Conservation (phyloP, 1,140 invertebrate species). For the Drosophila sp. region DNA sequence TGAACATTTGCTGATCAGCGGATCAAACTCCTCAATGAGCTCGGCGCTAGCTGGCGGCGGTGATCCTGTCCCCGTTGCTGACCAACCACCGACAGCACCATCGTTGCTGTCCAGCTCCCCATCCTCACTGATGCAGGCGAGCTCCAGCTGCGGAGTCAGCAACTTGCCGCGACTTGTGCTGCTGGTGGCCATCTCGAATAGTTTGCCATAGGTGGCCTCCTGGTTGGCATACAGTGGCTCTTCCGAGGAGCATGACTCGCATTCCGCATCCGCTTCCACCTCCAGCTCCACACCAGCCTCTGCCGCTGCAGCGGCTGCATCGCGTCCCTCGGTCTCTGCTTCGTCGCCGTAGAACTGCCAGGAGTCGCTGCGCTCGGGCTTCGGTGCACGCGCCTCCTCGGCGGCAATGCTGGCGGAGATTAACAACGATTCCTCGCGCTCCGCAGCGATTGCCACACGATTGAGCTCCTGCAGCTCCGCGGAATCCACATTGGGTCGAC, state of each 20-base stretch:
- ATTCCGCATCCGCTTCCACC: not conserved
- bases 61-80: not conserved
- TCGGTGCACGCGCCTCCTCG: conserved; percentile 60
- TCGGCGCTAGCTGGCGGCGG: conserved; percentile 43
- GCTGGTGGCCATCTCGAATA: conserved; percentile 78
- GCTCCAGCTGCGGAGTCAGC: conserved; percentile 54
- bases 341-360: conserved; percentile 74
- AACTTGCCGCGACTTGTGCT: conserved; percentile 48
- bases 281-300: not conserved
- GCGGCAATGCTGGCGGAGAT: conserved; percentile 54
- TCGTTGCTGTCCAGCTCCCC: conserved; percentile 56
- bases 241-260: conserved; percentile 41
- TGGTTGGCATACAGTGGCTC: conserved; percentile 83
- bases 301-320: too few relatives aligned
- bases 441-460: conserved; percentile 40
- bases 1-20: conserved; percentile 61
- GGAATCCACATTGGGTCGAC: conserved; percentile 68
- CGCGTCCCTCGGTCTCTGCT: not conserved
- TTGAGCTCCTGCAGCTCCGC: conserved; percentile 68
- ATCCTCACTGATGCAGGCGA: conserved; percentile 65
- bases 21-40: conserved; percentile 82
- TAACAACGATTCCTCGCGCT: conserved; percentile 67
- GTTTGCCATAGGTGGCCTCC: conserved; percentile 75
- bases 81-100: conserved; percentile 66
- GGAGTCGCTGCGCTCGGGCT: conserved; percentile 79